phyloP scores from a whole-genome alignment of 2,888 invertebrate genomes.

The Drosophila testacea region DNA sequence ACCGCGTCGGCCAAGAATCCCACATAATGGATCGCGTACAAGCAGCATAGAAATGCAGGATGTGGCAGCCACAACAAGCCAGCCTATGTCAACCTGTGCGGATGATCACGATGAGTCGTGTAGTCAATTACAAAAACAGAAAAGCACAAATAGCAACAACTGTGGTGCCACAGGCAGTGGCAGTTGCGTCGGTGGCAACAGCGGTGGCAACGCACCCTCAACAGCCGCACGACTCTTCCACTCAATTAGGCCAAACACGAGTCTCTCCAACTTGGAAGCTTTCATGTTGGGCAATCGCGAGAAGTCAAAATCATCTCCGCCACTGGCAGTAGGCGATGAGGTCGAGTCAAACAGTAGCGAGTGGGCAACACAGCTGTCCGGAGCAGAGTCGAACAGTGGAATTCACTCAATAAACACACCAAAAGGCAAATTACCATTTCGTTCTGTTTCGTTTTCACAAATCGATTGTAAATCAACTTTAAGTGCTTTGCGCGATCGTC shows the following conservation, averaged over 20 bases:
- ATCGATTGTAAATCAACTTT: conserved; percentile 89
- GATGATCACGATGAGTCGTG: conserved; percentile 42
- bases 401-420: conserved; percentile 85
- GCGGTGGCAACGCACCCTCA: conserved; percentile 24
- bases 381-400: conserved; percentile 87
- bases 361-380: conserved; percentile 85
- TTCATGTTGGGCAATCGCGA: conserved; percentile 76
- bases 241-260: conserved; percentile 81
- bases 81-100: conserved; percentile 15
- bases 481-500: conserved; percentile 82
- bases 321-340: conserved; percentile 41
- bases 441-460: conserved; percentile 95
- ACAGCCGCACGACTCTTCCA: conserved; percentile 62
- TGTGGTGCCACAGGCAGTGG: conserved; percentile 10
- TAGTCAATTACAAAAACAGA: conserved; percentile 75
- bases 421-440: conserved; percentile 89
- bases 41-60: conserved; percentile 85
- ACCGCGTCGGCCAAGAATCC: conserved; percentile 85
- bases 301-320: conserved; percentile 79
- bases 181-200: not conserved
- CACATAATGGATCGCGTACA: conserved; percentile 80
- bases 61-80: conserved; percentile 18
- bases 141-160: conserved; percentile 69
- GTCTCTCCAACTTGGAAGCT: conserved; percentile 83
- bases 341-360: conserved; percentile 69